Conservation (phyloP, 1,140 invertebrate species). For the Hydropsyche tenuis region DNA sequence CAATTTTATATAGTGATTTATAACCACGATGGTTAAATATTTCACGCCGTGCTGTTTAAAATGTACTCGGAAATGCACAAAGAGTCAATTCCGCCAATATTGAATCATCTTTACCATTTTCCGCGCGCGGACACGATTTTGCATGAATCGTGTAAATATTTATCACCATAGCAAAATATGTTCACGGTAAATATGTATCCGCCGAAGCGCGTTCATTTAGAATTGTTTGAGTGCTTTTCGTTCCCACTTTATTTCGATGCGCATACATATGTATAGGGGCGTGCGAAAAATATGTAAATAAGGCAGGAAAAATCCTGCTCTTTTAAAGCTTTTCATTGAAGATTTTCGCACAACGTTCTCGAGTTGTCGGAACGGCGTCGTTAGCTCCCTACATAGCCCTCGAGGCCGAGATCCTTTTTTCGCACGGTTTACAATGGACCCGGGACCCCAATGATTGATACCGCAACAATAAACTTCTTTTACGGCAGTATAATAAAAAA, state of each 20-base stretch:
- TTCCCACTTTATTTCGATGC: not conserved
- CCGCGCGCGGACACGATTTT: too few relatives aligned
- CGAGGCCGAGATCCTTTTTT: constrained; percentile 22
- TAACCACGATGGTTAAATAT: too few relatives aligned
- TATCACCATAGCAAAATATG: too few relatives aligned
- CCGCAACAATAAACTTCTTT: constrained; percentile 26
- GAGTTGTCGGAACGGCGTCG: constrained; percentile 17
- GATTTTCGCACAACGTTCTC: constrained; percentile 17
- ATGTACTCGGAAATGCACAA: too few relatives aligned
- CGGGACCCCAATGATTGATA: constrained; percentile 28
- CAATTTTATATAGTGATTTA: too few relatives aligned
- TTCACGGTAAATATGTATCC: not conserved
- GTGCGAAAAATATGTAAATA: constrained; percentile 19
- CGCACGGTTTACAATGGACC: constrained; percentile 20
- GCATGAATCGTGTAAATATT: too few relatives aligned
- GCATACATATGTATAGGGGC: not conserved
- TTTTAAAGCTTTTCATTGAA: constrained; percentile 18
- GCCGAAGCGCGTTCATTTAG: not conserved
- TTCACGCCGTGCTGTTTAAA: too few relatives aligned
- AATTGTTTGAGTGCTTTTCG: not conserved
- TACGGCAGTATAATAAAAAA: not conserved
- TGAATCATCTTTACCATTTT: too few relatives aligned
- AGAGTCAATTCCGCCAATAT: too few relatives aligned
- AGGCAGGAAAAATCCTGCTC: not conserved
- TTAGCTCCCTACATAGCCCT: constrained; percentile 13